Evolutionary conservation across 2,888 invertebrate genomes (phyloP).

Genomic region (Nebria salina): DNA sequence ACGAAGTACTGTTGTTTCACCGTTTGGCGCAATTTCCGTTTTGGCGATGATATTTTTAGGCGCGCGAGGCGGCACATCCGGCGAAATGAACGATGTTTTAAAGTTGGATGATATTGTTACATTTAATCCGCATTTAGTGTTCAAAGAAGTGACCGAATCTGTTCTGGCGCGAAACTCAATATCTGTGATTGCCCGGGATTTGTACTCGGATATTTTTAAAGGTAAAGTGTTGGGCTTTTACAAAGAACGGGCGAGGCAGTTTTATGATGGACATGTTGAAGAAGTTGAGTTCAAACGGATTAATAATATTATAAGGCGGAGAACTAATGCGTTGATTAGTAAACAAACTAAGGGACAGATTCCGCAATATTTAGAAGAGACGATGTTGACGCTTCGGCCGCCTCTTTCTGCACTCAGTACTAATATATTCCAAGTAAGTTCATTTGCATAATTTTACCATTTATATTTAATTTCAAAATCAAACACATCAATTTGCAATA

Average conservation of each 20-base stretch:
- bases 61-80: conserved; percentile 86
- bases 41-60: conserved; percentile 92
- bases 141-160: conserved; percentile 86
- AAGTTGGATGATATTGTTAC: conserved; percentile 88
- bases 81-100: conserved; percentile 89
- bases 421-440: conserved; percentile 78
- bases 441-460: conserved; percentile 8
- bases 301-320: conserved; percentile 81
- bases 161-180: conserved; percentile 75
- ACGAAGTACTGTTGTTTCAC: conserved; percentile 82
- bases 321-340: conserved; percentile 83
- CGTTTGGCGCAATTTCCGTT: conserved; percentile 85
- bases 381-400: conserved; percentile 75
- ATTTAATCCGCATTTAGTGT: conserved; percentile 88
- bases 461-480: conserved; percentile 1
- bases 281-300: conserved; percentile 85
- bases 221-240: conserved; percentile 86
- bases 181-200: conserved; percentile 82
- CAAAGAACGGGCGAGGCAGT: conserved; percentile 86
- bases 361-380: conserved; percentile 78
- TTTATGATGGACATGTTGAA: conserved; percentile 87
- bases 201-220: conserved; percentile 83
- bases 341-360: conserved; percentile 82
- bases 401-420: conserved; percentile 84
- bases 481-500: background rate